Evolutionary conservation across 2,888 invertebrate genomes (phyloP).

Genomic region (Torymus auratus): DNA sequence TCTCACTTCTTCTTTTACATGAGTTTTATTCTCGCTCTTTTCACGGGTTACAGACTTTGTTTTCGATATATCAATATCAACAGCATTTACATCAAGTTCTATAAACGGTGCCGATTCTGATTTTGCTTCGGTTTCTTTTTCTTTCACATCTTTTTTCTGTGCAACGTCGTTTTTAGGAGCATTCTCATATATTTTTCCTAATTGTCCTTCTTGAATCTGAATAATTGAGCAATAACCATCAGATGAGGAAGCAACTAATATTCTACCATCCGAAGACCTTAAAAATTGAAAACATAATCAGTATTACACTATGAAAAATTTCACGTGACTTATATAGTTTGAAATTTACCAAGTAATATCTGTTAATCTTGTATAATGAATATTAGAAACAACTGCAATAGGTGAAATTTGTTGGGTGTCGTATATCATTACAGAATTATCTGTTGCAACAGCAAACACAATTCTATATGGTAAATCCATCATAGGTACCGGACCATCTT

Average conservation of each 20-base stretch:
- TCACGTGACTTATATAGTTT: constrained; percentile 21
- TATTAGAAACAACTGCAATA: constrained; percentile 88
- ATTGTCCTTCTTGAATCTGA: constrained; percentile 85
- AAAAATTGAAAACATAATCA: constrained; percentile 5
- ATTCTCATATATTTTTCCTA: constrained; percentile 81
- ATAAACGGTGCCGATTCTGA: constrained; percentile 49
- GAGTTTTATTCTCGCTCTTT: neutral
- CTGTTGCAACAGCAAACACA: constrained; percentile 94
- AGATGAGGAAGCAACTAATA: constrained; percentile 88
- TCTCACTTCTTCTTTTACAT: constrained; percentile 35
- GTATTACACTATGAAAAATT: constrained; percentile 4
- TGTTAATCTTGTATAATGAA: constrained; percentile 93
- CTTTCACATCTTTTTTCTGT: constrained; percentile 44
- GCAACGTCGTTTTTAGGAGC: constrained; percentile 65
- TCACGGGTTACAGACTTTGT: constrained; percentile 26
- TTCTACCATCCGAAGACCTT: constrained; percentile 86
- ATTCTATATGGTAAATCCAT: constrained; percentile 86
- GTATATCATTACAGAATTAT: constrained; percentile 89
- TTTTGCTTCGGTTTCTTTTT: constrained; percentile 50
- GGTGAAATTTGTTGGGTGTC: constrained; percentile 91
- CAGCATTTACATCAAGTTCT: constrained; percentile 69
- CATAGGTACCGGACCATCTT: constrained; percentile 78
- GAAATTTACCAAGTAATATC: constrained; percentile 86
- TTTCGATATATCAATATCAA: constrained; percentile 70
- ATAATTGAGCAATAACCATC: constrained; percentile 94